Evolutionary conservation across 2,888 invertebrate species (phyloP).

Genomic region (Epistrophe grossulariae): DNA sequence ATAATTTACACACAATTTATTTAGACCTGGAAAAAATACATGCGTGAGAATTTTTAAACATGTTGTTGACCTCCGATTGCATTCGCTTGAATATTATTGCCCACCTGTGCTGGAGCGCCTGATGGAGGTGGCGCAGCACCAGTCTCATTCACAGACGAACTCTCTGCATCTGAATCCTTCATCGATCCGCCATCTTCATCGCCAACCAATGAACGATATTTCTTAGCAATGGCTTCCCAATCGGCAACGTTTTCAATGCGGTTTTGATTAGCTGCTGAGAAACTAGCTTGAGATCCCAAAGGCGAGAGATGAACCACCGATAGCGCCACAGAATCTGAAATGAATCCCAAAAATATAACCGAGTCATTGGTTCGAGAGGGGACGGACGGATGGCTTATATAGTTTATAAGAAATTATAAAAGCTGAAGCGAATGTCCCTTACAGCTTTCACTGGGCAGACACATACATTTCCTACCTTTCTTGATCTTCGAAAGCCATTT

Average conservation of each 20-base stretch:
- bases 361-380: slow-evolving; percentile 57
- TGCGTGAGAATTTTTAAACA: slow-evolving; percentile 76
- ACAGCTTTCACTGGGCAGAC: slow-evolving; percentile 77
- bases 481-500: slow-evolving; percentile 95
- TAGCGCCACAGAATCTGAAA: slow-evolving; percentile 89
- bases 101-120: slow-evolving; percentile 81
- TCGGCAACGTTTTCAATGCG: slow-evolving; percentile 95
- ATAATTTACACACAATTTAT: slow-evolving; percentile 52
- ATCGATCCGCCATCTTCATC: slow-evolving; percentile 85
- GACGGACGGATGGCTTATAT: background rate
- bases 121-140: slow-evolving; percentile 76
- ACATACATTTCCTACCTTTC: slow-evolving; percentile 89
- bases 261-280: slow-evolving; percentile 88
- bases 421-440: slow-evolving; percentile 69
- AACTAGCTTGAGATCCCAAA: slow-evolving; percentile 92
- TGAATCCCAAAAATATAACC: slow-evolving; percentile 55
- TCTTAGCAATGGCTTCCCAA: slow-evolving; percentile 95
- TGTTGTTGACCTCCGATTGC: slow-evolving; percentile 76
- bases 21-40: slow-evolving; percentile 75
- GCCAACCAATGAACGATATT: slow-evolving; percentile 91
- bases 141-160: slow-evolving; percentile 81
- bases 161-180: slow-evolving; percentile 83
- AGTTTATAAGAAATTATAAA: background rate
- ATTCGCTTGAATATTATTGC: slow-evolving; percentile 79
- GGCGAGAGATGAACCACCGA: slow-evolving; percentile 93